These are phyloP conservation scores for Stictocephala bisonia DNA, from an alignment of 2,888 invertebrate genomes.

Conservation along the genomic window DNA sequence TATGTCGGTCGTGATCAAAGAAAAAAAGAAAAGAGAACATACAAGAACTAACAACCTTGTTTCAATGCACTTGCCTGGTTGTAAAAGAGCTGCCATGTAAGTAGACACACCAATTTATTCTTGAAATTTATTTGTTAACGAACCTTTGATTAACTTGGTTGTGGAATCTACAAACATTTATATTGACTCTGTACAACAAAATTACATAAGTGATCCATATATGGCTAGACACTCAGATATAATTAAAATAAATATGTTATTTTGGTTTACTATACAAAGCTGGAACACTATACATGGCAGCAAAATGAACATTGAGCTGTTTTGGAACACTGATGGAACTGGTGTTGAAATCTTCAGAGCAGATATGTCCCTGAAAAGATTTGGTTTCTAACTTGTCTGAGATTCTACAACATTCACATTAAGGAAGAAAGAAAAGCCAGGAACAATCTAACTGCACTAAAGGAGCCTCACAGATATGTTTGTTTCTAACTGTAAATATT, in stretches of 20 bases:
- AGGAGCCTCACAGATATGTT: not conserved
- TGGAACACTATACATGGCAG: constrained; percentile 7
- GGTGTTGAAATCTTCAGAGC: constrained; percentile 19
- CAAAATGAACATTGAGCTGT: not conserved
- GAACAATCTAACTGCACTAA: constrained; percentile 2
- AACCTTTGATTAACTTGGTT: not conserved
- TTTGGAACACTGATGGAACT: constrained; percentile 27
- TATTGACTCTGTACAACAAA: not conserved
- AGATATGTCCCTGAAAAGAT: constrained; percentile 14
- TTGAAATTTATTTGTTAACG: constrained; percentile 16
- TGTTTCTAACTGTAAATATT: not conserved
- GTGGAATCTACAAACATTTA: not conserved
- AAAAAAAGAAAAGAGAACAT: not conserved
- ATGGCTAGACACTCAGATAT: not conserved
- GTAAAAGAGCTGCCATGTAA: not conserved
- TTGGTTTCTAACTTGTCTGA: not conserved
- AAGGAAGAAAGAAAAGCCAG: not conserved
- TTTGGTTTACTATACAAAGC: too few relatives aligned
- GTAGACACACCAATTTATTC: not conserved
- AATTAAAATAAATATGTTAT: constrained; percentile 6
- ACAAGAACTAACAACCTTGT: not conserved
- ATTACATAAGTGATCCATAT: constrained; percentile 11
- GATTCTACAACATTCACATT: not conserved
- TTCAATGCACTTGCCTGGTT: constrained; percentile 4
- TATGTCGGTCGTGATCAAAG: not conserved